Base-by-base conservation (phyloP, 1,140 invertebrate species). In the Pentalonia nigronervosa region DNA sequence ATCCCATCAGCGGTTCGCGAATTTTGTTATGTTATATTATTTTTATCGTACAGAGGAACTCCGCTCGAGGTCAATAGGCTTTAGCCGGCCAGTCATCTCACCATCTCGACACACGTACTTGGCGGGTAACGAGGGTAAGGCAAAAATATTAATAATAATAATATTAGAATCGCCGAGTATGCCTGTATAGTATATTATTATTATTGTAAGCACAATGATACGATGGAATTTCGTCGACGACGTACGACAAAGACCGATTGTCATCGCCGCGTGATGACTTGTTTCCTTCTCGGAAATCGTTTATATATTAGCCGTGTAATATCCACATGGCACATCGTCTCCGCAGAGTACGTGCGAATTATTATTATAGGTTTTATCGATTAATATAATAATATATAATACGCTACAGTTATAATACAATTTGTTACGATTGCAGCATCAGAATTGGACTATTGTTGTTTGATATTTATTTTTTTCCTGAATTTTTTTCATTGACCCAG, bases 121-220 rank as follows among this genome's bases (percentile, higher is more conserved):
- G 84, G 14, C 0, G 45, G 41, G 60, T 7, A 67, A 87, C 84
- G 25, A 25, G 25, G 45, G 14, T n/a, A 45, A 87, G 14, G 45
- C 9, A 14, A 87, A 47, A n/a, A 76, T 76, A 76, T n/a, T 76
- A 87, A 41, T 41, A 41, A 41, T 41, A 41, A 41, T 41, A 41
- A 41, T 87, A 87, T 48, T 87, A 87, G 84, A 47, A 47, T 20
- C 45, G 1, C 45, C 7, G 48, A 87, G 45, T 87, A 87, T 76
- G n/a, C 41, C 4, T 76, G n/a, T 50, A 17, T 67, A 67, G 60
- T 67, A 67, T 30, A 60, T 56, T 56, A 36, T 86, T n/a, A 67
- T 67, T 67, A 45, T 41, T 41, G 41, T 87, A 87, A 87, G 45
- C 84, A 87, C 9, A 47, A 47, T 87, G 84, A 87, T 87, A 30